Conservation (phyloP, 2,113 vertebrate species). For the Helogale parvula region DNA sequence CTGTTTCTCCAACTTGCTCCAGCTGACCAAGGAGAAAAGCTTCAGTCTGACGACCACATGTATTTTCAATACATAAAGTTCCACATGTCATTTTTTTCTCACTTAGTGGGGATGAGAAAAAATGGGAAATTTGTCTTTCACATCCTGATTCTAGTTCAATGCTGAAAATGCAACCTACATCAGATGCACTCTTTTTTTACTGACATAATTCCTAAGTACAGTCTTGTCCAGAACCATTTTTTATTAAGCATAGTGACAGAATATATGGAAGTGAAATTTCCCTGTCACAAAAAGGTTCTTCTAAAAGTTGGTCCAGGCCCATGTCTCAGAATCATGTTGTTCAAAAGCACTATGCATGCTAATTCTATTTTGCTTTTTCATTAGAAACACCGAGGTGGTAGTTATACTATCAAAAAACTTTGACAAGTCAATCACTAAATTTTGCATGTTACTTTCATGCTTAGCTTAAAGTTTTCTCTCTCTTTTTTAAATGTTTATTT, state of each 20-base stretch:
- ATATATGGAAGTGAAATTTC: neutral
- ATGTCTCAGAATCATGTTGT: neutral
- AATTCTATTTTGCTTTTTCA: neutral
- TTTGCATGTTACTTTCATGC: neutral
- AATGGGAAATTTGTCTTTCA: neutral
- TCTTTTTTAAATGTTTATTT: no score
- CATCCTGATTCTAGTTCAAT: neutral
- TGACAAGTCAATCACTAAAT: neutral
- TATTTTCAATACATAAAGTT: neutral
- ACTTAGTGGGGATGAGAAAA: neutral
- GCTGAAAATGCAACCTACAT: neutral
- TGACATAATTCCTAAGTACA: neutral
- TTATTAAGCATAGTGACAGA: neutral
- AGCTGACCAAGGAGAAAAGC: neutral
- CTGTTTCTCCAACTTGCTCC: neutral
- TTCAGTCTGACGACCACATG: neutral
- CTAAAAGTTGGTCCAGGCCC: neutral
- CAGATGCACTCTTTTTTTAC: neutral
- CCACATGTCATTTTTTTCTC: neutral
- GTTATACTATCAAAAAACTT: neutral
- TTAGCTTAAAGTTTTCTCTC: neutral
- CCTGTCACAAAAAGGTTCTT: neutral
- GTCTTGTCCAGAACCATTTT: neutral
- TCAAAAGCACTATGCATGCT: neutral
- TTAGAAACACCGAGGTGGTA: neutral